Evolutionary conservation across 2,888 invertebrate genomes (phyloP), one percentile per base, ranked within the genome.

Genomic region (Lepidocyrtinus sp.): DNA sequence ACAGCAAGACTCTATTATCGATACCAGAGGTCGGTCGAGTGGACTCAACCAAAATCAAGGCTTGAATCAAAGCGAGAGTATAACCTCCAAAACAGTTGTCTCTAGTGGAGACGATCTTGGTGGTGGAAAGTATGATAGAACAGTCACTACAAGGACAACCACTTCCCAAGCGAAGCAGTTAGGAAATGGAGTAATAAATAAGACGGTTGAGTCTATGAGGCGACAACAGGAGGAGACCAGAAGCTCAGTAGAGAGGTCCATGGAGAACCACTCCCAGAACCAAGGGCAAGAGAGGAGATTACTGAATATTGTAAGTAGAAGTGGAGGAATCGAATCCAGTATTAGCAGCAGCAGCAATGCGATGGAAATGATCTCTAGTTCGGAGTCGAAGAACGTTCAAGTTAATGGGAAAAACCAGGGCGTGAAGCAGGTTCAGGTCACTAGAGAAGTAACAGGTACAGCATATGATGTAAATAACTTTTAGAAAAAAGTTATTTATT

Each of bases 351-450:
- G 24, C 61, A 19, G 12, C 67, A 62, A 50, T n/a, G 62, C 62
- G 36, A 75, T 25, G 59, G 75, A 75, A 61, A 45, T 68, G 50
- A 21, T 50, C 15, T 75, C 75, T 0, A 61, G 65, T 3, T 69
- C 72, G 0, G 70, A 78, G 46, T 22, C 70, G 2, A 64, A 63
- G 2, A 67, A 68, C 1, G 59, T 69, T 1, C 82, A 84, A 70
- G 79, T 84, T 5, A 72, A 82, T 26, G 86, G 92, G 0, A 91
- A 91, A 87, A 86, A 85, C 17, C 82, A 79, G 21, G 85, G 86
- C 15, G 78, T 85, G 2, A 75, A 75, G 17, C 85, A 86, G 73
- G 86, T 86, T 2, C 81, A 86, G 64, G 86, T 86, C 24, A 83
- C 82, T 0, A 46, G 86, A 74, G 86, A 86, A 68, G 86, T 85